A percentile compares a stretch with the other conserved stretches of the same genome.
phyloP scores from a whole-genome alignment of 2,797 vertebrate genomes.

The Peromyscus melanophrys region DNA sequence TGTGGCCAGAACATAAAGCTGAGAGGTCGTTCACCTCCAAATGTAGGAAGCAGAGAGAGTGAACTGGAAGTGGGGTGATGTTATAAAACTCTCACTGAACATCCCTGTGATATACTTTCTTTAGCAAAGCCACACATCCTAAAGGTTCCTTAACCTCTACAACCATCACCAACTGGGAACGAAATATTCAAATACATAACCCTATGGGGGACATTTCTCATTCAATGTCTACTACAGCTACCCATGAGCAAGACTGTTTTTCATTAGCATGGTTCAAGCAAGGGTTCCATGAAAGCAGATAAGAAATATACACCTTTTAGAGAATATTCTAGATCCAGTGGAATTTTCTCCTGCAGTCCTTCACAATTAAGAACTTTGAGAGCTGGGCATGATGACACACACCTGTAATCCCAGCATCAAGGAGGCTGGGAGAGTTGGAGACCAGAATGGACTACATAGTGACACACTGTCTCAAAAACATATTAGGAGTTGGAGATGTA shows the following conservation, averaged over 20 bases:
- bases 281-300: not conserved
- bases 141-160: not conserved
- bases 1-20: not conserved
- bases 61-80: no score
- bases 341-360: not conserved
- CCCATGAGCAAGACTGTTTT: not conserved
- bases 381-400: not conserved
- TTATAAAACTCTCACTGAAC: not conserved
- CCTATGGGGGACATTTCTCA: not conserved
- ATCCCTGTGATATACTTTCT: not conserved
- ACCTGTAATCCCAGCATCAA: not conserved
- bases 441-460: not conserved
- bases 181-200: not conserved
- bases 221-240: not conserved
- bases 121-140: not conserved
- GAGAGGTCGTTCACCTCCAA: not conserved
- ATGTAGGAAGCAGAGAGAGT: not conserved
- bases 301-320: not conserved
- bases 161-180: not conserved
- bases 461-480: not conserved
- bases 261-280: not conserved
- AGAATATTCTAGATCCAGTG: not conserved
- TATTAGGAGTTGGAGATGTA: not conserved
- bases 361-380: not conserved
- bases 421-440: not conserved